Evolutionary conservation across 1,140 invertebrate species (phyloP).

Genomic region (Melipona quadrifasciata): DNA sequence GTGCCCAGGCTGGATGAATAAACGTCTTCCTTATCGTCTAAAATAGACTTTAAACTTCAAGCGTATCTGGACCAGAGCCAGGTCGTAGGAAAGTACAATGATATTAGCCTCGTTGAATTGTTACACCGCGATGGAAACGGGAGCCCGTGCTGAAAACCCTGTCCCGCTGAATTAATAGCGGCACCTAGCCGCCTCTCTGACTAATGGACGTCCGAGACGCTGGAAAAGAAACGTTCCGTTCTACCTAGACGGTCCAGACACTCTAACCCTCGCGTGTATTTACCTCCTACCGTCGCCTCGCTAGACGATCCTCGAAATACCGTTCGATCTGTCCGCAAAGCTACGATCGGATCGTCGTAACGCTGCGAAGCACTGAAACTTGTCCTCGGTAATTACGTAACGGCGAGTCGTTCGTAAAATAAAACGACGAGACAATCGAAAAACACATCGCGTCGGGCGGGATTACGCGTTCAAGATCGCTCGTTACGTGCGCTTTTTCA

Average conservation of each 20-base stretch:
- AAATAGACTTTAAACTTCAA: slow-evolving; percentile 81
- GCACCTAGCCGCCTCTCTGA: neutral
- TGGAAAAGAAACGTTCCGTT: slow-evolving; percentile 45
- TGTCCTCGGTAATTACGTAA: neutral
- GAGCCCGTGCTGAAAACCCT: slow-evolving; percentile 26
- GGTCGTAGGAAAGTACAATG: slow-evolving; percentile 77
- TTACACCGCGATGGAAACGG: slow-evolving; percentile 41
- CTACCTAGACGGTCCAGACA: neutral
- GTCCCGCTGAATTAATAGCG: slow-evolving; percentile 12
- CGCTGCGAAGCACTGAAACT: too few species aligned
- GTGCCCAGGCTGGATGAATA: slow-evolving; percentile 79
- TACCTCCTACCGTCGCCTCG: neutral
- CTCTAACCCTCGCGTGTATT: slow-evolving; percentile 12
- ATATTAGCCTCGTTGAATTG: slow-evolving; percentile 74
- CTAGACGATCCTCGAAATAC: neutral
- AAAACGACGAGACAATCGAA: neutral
- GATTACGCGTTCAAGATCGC: slow-evolving; percentile 14
- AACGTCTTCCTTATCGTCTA: slow-evolving; percentile 82
- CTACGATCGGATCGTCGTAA: too few species aligned
- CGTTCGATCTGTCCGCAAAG: neutral
- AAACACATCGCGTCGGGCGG: neutral
- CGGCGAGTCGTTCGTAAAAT: slow-evolving; percentile 7
- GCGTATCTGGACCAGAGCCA: slow-evolving; percentile 79
- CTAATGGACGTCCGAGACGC: slow-evolving; percentile 9
- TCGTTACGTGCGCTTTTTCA: slow-evolving; percentile 13